Evolutionary conservation across 2,888 invertebrate species (phyloP).

Genomic region (Acanthopleura granulata): DNA sequence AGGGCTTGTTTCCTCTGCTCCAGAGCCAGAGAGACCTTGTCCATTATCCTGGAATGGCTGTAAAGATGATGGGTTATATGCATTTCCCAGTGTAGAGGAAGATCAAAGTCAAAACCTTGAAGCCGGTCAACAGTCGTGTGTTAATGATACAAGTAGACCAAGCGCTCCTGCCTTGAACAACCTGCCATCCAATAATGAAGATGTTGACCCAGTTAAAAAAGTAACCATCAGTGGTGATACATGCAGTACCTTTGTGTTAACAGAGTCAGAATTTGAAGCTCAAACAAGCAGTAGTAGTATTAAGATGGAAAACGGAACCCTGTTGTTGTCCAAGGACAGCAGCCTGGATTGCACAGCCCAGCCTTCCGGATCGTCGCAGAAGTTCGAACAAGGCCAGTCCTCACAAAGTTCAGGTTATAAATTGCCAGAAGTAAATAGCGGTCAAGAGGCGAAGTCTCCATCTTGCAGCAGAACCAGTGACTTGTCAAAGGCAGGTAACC

Average conservation of each 20-base stretch:
- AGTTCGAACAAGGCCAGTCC: not conserved
- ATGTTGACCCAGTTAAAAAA: not conserved
- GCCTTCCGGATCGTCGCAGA: not conserved
- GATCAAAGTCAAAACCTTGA: too few relatives aligned
- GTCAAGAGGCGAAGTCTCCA: not conserved
- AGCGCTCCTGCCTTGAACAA: not conserved
- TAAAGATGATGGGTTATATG: not conserved
- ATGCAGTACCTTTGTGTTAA: not conserved
- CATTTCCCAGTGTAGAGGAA: not conserved
- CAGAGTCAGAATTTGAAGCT: conserved; percentile 8
- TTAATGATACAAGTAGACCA: not conserved
- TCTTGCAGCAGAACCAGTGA: not conserved
- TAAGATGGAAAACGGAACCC: not conserved
- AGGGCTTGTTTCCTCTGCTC: not conserved
- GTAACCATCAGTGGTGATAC: conserved; percentile 2
- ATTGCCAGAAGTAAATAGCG: not conserved
- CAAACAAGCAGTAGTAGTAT: not conserved
- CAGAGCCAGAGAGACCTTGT: not conserved
- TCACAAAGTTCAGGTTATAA: not conserved
- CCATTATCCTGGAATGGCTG: not conserved
- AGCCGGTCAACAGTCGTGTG: too few relatives aligned
- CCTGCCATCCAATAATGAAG: not conserved
- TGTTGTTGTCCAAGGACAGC: not conserved
- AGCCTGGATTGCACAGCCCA: not conserved
- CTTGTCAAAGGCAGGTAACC: not conserved